These are phyloP conservation scores for Amphipoea oculea DNA, from an alignment of 2,888 invertebrate species.

Conservation along the genomic window DNA sequence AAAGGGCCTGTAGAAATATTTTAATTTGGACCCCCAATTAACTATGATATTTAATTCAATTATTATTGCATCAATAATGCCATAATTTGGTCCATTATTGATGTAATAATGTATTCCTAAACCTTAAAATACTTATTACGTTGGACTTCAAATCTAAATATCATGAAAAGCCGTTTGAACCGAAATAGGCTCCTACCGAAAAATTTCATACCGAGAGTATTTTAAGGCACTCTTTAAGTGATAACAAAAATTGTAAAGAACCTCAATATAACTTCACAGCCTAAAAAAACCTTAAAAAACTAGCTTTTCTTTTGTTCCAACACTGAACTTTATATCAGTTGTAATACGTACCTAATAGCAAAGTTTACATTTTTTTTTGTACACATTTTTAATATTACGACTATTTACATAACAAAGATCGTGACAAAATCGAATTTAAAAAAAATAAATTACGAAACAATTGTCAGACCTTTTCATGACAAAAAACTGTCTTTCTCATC, in stretches of 20 bases:
- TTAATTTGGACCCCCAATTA: slow-evolving; percentile 14
- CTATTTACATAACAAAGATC: slow-evolving; percentile 44
- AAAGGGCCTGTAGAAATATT: neutral
- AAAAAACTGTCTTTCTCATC: slow-evolving; percentile 39
- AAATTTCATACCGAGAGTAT: neutral
- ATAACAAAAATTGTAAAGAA: slow-evolving; percentile 23
- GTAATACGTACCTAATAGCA: neutral
- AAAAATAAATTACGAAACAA: neutral
- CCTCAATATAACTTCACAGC: slow-evolving; percentile 50
- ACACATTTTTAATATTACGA: slow-evolving; percentile 24
- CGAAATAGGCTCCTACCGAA: neutral
- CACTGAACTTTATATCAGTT: slow-evolving; percentile 28
- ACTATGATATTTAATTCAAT: neutral
- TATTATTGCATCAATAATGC: neutral
- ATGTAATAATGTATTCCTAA: slow-evolving; percentile 21
- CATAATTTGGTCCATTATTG: slow-evolving; percentile 2
- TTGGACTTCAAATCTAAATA: neutral
- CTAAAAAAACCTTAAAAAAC: slow-evolving; percentile 36
- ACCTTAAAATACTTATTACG: slow-evolving; percentile 26
- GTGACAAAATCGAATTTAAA: slow-evolving; percentile 14
- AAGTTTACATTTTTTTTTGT: slow-evolving; percentile 12
- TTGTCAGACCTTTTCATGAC: slow-evolving; percentile 13
- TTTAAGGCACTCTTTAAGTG: slow-evolving; percentile 39
- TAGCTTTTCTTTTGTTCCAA: slow-evolving; percentile 2
- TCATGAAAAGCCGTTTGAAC: neutral